Percentiles rank a stretch among this genome's conserved stretches.
phyloP scores from a whole-genome alignment of 2,797 vertebrate species.

The Betta splendens region DNA sequence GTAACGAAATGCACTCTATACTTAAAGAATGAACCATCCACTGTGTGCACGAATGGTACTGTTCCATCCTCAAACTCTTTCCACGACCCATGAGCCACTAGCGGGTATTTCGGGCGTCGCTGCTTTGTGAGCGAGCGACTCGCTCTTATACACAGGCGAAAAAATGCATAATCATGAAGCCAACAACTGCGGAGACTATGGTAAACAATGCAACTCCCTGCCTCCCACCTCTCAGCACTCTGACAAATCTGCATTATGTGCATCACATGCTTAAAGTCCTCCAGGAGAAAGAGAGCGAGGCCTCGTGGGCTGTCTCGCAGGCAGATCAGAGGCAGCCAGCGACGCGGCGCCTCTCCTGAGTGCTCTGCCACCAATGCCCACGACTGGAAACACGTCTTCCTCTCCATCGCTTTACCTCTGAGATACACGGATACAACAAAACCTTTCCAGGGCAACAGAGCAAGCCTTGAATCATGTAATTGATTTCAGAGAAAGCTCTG shows the following conservation, averaged over 20 bases:
- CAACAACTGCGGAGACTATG: conserved; percentile 52
- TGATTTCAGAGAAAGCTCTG: conserved; percentile 50
- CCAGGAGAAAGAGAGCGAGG: conserved; percentile 10
- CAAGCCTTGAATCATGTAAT: conserved; percentile 42
- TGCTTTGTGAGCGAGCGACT: conserved; percentile 27
- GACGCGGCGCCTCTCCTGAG: conserved; percentile 60
- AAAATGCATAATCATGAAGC: conserved; percentile 35
- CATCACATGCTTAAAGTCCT: conserved; percentile 33
- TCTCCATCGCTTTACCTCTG: conserved; percentile 57
- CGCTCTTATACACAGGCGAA: neutral
- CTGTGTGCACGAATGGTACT: conserved; percentile 37
- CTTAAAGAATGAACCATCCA: conserved; percentile 68
- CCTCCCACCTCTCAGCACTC: neutral
- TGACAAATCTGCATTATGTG: conserved; percentile 41
- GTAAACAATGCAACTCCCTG: conserved; percentile 19
- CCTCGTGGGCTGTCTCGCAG: conserved; percentile 52
- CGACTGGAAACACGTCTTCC: conserved; percentile 38
- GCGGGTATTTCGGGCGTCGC: conserved; percentile 55
- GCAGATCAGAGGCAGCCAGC: conserved; percentile 55
- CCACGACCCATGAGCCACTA: conserved; percentile 47
- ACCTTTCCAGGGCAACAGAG: conserved; percentile 48
- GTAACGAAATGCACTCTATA: conserved; percentile 58
- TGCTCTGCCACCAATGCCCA: conserved; percentile 33
- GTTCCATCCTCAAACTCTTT: conserved; percentile 51
- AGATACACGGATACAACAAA: conserved; percentile 47